Evolutionary conservation across 2,888 invertebrate species (phyloP), one percentile per base, ranked within the genome.

Genomic region (Sarcophaga rosellei): DNA sequence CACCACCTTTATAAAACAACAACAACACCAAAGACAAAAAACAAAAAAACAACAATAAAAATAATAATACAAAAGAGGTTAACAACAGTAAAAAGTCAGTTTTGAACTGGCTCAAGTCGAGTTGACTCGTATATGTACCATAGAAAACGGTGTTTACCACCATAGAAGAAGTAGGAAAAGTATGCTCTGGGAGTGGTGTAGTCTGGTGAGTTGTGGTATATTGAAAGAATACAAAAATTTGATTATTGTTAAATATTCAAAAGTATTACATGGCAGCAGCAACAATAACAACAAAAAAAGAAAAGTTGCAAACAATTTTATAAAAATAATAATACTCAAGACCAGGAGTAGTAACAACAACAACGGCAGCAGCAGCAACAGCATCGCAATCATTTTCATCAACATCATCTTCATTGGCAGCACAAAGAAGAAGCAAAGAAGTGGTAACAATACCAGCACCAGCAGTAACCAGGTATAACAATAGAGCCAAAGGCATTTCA

Each of bases 21-120:
- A 35, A 35, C 62, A 53, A n/a, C 63, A 72, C 21, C 62, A 20
- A 44, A n/a, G 35, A 59, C 72, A 25, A 72, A 35, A 6, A 53
- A 62, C 47, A 70, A 68, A 25, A 21, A 35, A 35, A 35, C 5
- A 35, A 35, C 6, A 35, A 74, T 47, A 61, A 68, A 61, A 69
- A 62, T 65, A 85, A 81, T 74, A 72, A 76, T 76, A 68, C 62
- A 78, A 83, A 83, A 66, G 82, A 85, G 78, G 81, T 81, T 80
- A 80, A 86, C 78, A 80, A 86, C 78, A 73, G 79, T 66, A 75
- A 85, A 53, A 78, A 82, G 75, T 79, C 82, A 82, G 63, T 77
- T 83, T 68, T 76, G 65, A 74, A 35, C 21, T n/a, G 21, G 72
- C 65, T 66, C 45, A 35, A 65, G 20, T 21, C 66, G 35, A 35